Evolutionary conservation across 2,797 vertebrate genomes (phyloP).

Genomic region (Parambassis ranga): DNA sequence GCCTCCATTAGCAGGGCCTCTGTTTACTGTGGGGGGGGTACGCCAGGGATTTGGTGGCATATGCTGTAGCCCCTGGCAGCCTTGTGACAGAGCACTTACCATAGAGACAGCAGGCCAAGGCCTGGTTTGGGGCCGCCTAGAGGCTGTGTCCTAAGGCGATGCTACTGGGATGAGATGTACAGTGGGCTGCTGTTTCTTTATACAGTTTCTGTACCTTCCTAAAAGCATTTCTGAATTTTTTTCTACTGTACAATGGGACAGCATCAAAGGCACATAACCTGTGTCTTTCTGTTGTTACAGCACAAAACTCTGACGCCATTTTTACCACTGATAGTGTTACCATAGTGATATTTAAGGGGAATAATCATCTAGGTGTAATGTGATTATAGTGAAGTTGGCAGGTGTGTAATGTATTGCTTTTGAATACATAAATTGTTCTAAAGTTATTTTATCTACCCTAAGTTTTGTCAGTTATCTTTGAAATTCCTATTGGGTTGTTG

Average conservation of each 20-base stretch:
- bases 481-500: neutral
- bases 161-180: slow-evolving; percentile 75
- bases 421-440: neutral
- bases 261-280: neutral
- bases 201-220: slow-evolving; percentile 27
- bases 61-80: slow-evolving; percentile 83
- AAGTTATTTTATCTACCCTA: neutral
- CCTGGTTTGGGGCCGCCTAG: slow-evolving; percentile 73
- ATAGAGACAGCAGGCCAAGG: slow-evolving; percentile 75
- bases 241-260: slow-evolving; percentile 4
- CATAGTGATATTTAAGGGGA: neutral
- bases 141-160: slow-evolving; percentile 80
- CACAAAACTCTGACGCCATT: neutral
- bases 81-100: slow-evolving; percentile 85
- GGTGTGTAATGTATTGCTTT: neutral
- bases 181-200: slow-evolving; percentile 50
- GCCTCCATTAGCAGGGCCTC: slow-evolving; percentile 79
- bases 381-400: neutral
- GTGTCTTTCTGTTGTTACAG: neutral
- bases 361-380: neutral
- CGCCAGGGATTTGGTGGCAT: slow-evolving; percentile 82
- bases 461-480: slow-evolving; percentile 23
- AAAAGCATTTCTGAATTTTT: slow-evolving; percentile 46
- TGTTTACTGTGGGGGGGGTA: slow-evolving; percentile 75
- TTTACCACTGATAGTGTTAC: neutral